These are phyloP conservation scores for Plectus sambesii DNA, from an alignment of 1,140 invertebrate species.

Conservation along the genomic window DNA sequence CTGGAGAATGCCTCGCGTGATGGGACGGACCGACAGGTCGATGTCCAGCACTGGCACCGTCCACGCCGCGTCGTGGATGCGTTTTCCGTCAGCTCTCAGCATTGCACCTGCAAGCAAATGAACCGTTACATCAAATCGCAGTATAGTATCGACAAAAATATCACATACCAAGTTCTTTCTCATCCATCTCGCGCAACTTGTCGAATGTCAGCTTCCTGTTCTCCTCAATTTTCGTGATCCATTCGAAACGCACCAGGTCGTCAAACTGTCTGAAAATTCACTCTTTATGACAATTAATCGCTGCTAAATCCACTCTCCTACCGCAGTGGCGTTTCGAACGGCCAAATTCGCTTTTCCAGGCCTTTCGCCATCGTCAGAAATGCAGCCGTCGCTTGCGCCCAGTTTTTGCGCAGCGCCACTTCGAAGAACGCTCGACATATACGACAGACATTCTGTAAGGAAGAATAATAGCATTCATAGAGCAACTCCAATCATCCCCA, in stretches of 20 bases:
- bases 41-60: constrained; percentile 73
- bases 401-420: constrained; percentile 74
- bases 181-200: constrained; percentile 68
- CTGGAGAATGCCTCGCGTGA: constrained; percentile 72
- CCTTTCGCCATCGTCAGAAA: constrained; percentile 65
- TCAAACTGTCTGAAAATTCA: constrained; percentile 26
- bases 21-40: constrained; percentile 76
- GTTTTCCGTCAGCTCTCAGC: constrained; percentile 60
- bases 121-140: constrained; percentile 27
- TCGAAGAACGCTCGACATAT: constrained; percentile 86
- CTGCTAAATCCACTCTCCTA: constrained; percentile 62
- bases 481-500: background rate
- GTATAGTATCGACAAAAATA: no score
- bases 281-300: constrained; percentile 1
- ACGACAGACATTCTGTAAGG: constrained; percentile 67
- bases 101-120: constrained; percentile 61
- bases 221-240: constrained; percentile 71
- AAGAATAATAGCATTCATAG: constrained; percentile 2
- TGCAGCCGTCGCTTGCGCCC: constrained; percentile 70
- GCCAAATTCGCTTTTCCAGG: constrained; percentile 72
- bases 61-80: constrained; percentile 69
- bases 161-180: constrained; percentile 75
- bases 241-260: constrained; percentile 57
- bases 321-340: constrained; percentile 67
- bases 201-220: constrained; percentile 61